Conservation (phyloP, 2,113 vertebrate genomes). For the Ursus arctos region DNA sequence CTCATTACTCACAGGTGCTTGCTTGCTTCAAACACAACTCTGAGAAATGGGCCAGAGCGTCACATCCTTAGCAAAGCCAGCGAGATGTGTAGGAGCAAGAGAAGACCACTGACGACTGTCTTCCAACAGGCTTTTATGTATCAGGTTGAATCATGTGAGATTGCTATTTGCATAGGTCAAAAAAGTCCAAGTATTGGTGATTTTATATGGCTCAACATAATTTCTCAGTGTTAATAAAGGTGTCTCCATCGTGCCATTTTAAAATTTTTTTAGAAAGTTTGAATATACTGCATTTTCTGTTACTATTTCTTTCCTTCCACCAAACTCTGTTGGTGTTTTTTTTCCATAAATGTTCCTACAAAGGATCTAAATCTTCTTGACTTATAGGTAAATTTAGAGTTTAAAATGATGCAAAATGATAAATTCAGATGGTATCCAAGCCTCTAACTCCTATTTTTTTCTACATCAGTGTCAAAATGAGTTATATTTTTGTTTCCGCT, state of each 20-base stretch:
- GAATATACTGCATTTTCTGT: background rate
- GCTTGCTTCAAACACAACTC: background rate
- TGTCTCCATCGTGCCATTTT: background rate
- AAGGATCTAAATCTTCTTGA: slow-evolving; percentile 41
- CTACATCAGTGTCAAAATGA: background rate
- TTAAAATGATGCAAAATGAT: slow-evolving; percentile 44
- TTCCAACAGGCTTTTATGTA: background rate
- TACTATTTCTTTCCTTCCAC: slow-evolving; percentile 37
- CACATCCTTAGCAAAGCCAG: background rate
- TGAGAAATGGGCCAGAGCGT: background rate
- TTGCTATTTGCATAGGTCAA: background rate
- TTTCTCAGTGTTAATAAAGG: background rate
- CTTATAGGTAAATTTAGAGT: background rate
- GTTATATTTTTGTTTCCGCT: slow-evolving; percentile 42
- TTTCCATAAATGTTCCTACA: slow-evolving; percentile 5
- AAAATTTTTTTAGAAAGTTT: background rate
- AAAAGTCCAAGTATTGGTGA: background rate
- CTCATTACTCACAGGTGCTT: background rate
- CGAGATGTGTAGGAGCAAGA: background rate
- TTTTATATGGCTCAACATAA: background rate
- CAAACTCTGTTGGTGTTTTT: background rate
- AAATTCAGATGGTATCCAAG: background rate
- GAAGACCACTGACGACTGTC: background rate
- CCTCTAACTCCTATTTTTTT: background rate
- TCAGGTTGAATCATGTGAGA: background rate